phyloP scores from a whole-genome alignment of 2,888 invertebrate species.

The Girardia tigrina region DNA sequence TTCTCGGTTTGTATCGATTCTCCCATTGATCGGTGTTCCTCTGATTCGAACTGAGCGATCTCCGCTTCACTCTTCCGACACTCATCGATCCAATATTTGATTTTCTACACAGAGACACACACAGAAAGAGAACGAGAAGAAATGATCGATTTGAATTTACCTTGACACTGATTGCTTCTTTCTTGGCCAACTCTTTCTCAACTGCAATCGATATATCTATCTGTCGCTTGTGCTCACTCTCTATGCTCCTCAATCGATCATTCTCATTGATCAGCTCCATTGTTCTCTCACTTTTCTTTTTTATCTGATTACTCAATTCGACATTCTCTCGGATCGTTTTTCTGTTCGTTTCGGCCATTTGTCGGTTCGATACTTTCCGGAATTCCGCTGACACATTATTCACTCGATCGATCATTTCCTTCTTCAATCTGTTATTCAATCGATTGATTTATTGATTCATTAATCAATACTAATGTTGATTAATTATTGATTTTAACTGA shows the following conservation, averaged over 20 bases:
- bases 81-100: slow-evolving; percentile 42
- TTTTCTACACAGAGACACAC: neutral
- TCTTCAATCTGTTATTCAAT: slow-evolving; percentile 59
- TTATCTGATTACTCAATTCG: slow-evolving; percentile 37
- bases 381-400: slow-evolving; percentile 70
- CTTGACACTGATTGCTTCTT: slow-evolving; percentile 36
- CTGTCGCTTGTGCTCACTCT: slow-evolving; percentile 33
- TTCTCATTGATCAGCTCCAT: slow-evolving; percentile 37
- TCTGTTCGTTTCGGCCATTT: slow-evolving; percentile 69
- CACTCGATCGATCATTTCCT: slow-evolving; percentile 69
- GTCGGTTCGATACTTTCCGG: slow-evolving; percentile 61
- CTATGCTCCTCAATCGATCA: slow-evolving; percentile 30
- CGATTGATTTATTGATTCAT: too few relatives aligned
- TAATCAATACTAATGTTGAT: too few relatives aligned
- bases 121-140: too few relatives aligned
- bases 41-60: slow-evolving; percentile 43
- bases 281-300: slow-evolving; percentile 38
- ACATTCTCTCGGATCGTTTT: slow-evolving; percentile 60
- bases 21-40: slow-evolving; percentile 39
- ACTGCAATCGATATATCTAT: slow-evolving; percentile 37
- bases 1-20: neutral
- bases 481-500: too few relatives aligned
- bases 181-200: slow-evolving; percentile 37
- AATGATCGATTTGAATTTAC: slow-evolving; percentile 28
- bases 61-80: slow-evolving; percentile 44